Evolutionary conservation across 1,140 invertebrate genomes (phyloP).

Genomic region (Sinella curviseta): DNA sequence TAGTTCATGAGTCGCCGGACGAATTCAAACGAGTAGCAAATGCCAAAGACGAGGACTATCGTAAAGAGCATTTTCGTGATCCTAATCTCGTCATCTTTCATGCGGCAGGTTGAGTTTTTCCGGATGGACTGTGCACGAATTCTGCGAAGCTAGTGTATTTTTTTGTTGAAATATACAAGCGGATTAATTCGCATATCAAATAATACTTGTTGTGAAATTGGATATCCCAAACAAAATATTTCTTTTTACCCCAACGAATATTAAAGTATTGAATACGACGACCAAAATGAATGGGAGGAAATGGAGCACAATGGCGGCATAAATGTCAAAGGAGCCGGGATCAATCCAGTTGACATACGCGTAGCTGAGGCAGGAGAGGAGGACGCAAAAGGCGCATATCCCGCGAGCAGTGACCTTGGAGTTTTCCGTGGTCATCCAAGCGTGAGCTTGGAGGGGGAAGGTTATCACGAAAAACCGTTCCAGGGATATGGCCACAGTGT

Average conservation of each 20-base stretch:
- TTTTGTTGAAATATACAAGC: neutral
- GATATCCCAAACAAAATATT: neutral
- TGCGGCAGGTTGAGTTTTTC: neutral
- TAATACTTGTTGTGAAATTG: too few relatives aligned
- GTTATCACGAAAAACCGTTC: neutral
- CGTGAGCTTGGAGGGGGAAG: neutral
- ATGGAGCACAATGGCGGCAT: slow-evolving; percentile 16
- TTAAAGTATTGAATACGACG: neutral
- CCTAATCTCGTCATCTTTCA: neutral
- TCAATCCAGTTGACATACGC: neutral
- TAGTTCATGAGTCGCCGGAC: slow-evolving; percentile 31
- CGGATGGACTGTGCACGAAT: neutral
- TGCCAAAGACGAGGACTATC: slow-evolving; percentile 31
- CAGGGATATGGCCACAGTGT: slow-evolving; percentile 1
- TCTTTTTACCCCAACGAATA: neutral
- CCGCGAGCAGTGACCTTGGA: neutral
- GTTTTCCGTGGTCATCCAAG: neutral
- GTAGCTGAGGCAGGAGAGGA: neutral
- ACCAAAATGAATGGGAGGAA: neutral
- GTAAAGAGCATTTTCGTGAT: slow-evolving; percentile 27
- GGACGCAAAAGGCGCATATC: neutral
- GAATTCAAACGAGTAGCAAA: slow-evolving; percentile 35
- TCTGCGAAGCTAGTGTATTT: neutral
- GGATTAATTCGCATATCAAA: too few relatives aligned
- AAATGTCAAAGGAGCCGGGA: slow-evolving; percentile 7